These are phyloP conservation scores for Limenitis camilla DNA, from an alignment of 2,888 invertebrate genomes.

Conservation along the genomic window DNA sequence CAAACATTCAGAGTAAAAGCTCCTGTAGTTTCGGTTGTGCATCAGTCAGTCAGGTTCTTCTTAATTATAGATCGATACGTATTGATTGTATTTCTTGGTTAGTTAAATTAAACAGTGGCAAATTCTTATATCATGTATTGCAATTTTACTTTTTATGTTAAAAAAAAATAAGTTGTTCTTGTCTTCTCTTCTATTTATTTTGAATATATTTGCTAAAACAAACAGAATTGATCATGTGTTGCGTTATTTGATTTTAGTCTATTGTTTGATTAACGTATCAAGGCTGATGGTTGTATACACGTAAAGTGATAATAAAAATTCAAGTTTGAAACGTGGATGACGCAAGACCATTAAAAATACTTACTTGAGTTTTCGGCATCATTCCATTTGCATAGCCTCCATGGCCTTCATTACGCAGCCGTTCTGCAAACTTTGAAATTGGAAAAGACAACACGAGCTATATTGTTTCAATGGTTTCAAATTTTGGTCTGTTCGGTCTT, in stretches of 20 bases:
- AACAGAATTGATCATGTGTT: slow-evolving; percentile 63
- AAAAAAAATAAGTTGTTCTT: too few species aligned
- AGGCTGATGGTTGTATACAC: slow-evolving; percentile 68
- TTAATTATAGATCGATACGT: too few species aligned
- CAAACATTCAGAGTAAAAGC: too few species aligned
- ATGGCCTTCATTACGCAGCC: slow-evolving; percentile 70
- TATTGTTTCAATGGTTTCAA: slow-evolving; percentile 74
- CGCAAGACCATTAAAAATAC: slow-evolving; percentile 73
- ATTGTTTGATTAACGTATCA: slow-evolving; percentile 74
- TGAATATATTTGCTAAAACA: slow-evolving; percentile 53
- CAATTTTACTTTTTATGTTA: too few species aligned
- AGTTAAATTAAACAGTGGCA: too few species aligned
- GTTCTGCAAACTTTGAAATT: slow-evolving; percentile 73
- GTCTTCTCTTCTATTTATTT: background rate
- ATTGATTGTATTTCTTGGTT: too few species aligned
- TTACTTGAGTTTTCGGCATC: slow-evolving; percentile 68
- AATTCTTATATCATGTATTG: too few species aligned
- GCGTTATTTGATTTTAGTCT: slow-evolving; percentile 66
- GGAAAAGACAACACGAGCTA: slow-evolving; percentile 65
- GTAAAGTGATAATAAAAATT: slow-evolving; percentile 74
- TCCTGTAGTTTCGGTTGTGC: too few species aligned
- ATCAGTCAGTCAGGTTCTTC: too few species aligned
- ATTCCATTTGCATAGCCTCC: slow-evolving; percentile 67
- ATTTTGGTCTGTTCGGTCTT: slow-evolving; percentile 64
- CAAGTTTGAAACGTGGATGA: slow-evolving; percentile 72